Conservation (phyloP, 2,797 vertebrate genomes). For the Peromyscus nudipes region DNA sequence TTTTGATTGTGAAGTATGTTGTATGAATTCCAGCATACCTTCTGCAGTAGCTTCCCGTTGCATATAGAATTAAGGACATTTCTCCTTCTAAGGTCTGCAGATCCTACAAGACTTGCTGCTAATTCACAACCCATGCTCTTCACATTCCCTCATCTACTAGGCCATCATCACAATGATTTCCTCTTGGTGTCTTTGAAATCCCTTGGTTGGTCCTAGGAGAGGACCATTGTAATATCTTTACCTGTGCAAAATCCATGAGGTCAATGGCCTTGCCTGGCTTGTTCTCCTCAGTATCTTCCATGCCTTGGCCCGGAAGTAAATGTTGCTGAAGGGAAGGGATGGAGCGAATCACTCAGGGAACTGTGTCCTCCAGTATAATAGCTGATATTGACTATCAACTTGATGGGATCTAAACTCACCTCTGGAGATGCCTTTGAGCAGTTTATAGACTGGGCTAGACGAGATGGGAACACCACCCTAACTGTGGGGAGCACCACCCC, state of each 20-base stretch:
- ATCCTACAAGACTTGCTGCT: background rate
- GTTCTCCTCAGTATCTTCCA: background rate
- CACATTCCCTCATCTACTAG: background rate
- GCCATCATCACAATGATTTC: background rate
- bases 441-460: background rate
- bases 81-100: background rate
- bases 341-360: background rate
- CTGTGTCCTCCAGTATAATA: background rate
- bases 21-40: conserved; percentile 25
- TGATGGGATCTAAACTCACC: background rate
- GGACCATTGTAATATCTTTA: background rate
- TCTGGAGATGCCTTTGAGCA: background rate
- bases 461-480: background rate
- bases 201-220: background rate
- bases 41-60: background rate
- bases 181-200: background rate
- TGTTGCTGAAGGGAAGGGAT: conserved; percentile 28
- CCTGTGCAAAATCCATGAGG: background rate
- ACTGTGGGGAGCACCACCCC: no score
- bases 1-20: background rate
- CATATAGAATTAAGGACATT: background rate
- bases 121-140: background rate
- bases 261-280: background rate
- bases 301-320: background rate
- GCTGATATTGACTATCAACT: no score